Evolutionary conservation across 2,113 vertebrate species (phyloP), one percentile per base, ranked within the genome.

Genomic region (Acrocephalus arundinaceus): DNA sequence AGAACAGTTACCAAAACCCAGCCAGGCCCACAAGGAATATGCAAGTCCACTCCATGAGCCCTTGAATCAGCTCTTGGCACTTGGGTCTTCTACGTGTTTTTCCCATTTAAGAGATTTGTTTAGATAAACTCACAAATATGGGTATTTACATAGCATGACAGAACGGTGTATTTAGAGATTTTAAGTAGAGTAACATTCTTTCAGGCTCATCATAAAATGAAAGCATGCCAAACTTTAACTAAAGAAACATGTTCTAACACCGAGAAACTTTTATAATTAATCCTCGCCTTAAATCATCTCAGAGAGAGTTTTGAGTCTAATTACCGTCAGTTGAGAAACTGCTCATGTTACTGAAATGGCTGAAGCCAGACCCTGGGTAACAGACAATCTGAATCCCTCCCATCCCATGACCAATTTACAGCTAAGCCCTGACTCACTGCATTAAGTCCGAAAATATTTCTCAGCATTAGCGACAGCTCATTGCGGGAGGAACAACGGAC

Each of bases 201-300:
- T 65, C 85, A 81, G 35, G 45, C 43, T 78, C 68, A 81, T 52
- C 4, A 4, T 65, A 48, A 93, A 87, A 48, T 0, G 21, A 92
- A 90, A 75, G 46, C 43, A 51, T 27, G 85, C 85, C 82, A 88
- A 74, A 68, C 45, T 85, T 93, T 46, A 66, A 33, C 55, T 88
- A 75, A 86, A 90, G 90, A 78, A 96, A 93, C 88, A 78, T 85
- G 96, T 90, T 81, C 68, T 59, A 94, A 93, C 90, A 75, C 66
- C 0, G 1, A 88, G 83, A 75, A 94, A 94, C 88, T 93, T 91
- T 89, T 70, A 73, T 85, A 95, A 96, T 96, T 94, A 96, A 95
- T 94, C 95, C 87, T 83, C 0, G 13, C 46, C 67, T 96, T 39
- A 96, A 90, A 94, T 89, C 71, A 90, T 74, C 90, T 94, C 89